These are phyloP conservation scores for Calameuta filiformis DNA, from an alignment of 2,888 invertebrate species.

Conservation along the genomic window DNA sequence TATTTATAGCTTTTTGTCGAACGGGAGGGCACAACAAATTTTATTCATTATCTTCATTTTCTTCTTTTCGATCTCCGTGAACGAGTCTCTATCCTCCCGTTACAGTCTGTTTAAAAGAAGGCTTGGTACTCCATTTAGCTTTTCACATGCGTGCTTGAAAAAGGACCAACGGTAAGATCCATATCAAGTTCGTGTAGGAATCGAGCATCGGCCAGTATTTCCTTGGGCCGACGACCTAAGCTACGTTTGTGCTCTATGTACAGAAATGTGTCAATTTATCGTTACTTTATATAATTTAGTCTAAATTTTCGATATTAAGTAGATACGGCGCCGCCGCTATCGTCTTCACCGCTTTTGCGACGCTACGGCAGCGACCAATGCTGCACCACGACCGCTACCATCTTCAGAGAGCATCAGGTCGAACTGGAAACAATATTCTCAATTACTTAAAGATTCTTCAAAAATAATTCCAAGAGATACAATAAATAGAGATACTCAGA, in stretches of 20 bases:
- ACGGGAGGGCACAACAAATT: neutral
- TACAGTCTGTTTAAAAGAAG: neutral
- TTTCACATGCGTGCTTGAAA: neutral
- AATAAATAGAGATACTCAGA: neutral
- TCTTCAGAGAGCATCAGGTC: slow-evolving; percentile 95
- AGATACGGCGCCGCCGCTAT: slow-evolving; percentile 33
- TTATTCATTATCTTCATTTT: neutral
- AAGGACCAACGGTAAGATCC: neutral
- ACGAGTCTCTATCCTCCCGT: neutral
- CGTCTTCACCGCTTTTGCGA: slow-evolving; percentile 71
- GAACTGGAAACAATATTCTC: slow-evolving; percentile 70
- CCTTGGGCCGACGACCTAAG: slow-evolving; percentile 38
- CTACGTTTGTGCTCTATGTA: slow-evolving; percentile 58
- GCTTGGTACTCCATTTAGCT: neutral
- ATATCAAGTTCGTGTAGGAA: slow-evolving; percentile 3
- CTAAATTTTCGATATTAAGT: slow-evolving; percentile 42
- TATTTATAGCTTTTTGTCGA: neutral
- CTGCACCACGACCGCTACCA: slow-evolving; percentile 96
- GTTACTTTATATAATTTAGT: slow-evolving; percentile 42
- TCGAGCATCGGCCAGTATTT: neutral
- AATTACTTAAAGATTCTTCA: neutral
- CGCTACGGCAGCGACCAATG: slow-evolving; percentile 94
- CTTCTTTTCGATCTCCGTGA: neutral
- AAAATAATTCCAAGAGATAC: neutral
- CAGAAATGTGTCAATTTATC: slow-evolving; percentile 43